Percentiles rank a stretch among this genome's conserved stretches.
Evolutionary conservation across 2,797 vertebrate species (phyloP).

Genomic region (Adelosebastes latens): DNA sequence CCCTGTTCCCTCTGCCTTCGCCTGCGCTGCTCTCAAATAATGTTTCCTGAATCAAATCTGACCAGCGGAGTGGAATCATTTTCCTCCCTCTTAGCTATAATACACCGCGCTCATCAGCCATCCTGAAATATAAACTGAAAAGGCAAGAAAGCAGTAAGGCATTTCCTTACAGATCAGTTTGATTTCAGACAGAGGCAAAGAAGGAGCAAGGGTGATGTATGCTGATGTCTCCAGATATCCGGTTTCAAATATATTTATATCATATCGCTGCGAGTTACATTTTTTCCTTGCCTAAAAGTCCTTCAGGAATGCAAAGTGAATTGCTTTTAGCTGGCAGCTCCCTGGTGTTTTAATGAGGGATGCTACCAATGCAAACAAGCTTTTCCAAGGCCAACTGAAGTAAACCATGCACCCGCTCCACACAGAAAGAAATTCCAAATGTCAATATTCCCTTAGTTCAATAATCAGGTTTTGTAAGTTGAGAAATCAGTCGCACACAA

Average conservation of each 20-base stretch:
- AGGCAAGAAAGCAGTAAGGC: constrained; percentile 43
- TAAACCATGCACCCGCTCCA: background rate
- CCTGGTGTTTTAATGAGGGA: constrained; percentile 7
- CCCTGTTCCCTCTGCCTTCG: background rate
- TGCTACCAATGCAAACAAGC: constrained; percentile 15
- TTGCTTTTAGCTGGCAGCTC: constrained; percentile 18
- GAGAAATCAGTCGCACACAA: background rate
- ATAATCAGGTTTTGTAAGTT: background rate
- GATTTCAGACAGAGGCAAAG: constrained; percentile 43
- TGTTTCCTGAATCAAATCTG: constrained; percentile 40
- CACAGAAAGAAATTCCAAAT: background rate
- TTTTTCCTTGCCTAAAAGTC: constrained; percentile 8
- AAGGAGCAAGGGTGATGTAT: constrained; percentile 19
- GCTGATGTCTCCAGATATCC: constrained; percentile 12
- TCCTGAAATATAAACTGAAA: constrained; percentile 46
- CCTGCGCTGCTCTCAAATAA: constrained; percentile 24
- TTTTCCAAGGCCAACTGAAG: background rate
- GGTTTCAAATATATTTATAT: constrained; percentile 23
- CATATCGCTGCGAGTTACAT: constrained; percentile 5
- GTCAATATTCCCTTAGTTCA: background rate
- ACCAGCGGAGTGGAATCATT: constrained; percentile 42
- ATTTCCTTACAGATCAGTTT: constrained; percentile 43
- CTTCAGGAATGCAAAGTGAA: constrained; percentile 14
- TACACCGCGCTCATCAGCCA: constrained; percentile 24
- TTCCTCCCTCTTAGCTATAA: constrained; percentile 34